Base-by-base conservation (phyloP, 2,797 vertebrate species). In the Sebastes kiyomatsui region DNA sequence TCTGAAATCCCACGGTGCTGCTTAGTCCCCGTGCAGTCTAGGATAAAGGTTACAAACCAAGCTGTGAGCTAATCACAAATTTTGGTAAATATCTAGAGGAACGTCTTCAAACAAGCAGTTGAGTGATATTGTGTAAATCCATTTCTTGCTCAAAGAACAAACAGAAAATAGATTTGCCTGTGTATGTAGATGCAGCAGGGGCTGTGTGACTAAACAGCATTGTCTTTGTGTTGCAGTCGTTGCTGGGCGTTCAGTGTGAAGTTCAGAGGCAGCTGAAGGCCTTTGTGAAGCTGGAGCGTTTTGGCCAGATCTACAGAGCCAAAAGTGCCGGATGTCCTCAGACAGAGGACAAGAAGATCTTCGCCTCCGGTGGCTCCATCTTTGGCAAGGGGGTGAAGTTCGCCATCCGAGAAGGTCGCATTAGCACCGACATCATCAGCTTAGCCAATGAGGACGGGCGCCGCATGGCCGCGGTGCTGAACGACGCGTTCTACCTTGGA, bases 321-420 rank as follows among this genome's bases (percentile, higher is more conserved):
- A 97, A 96, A 38, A 94, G 97, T 5, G 96, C 97, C 0, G 98
- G 98, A 27, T 99, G 99, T 86, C 96, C 81, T 4, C 96, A 96
- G 62, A 49, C 94, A 1, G 95, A 95, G 75, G 92, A 93, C 90
- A 95, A 91, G 59, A 96, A 93, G 75, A 93, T 94, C 75, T 99
- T 99, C 23, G 97, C 97, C 16, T 97, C 97, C 0, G 94, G 95
- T 0, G 96, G 96, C 68, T 99, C 98, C 3, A 95, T 99, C 92
- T 98, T 99, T 0, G 98, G 98, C 72, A 99, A 99, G 70, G 99
- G 99, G 0, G 98, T 99, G 74, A 99, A 99, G 84, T 97, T 99
- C 0, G 97, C 98, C 42, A 94, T 99, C 93, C 97, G 98, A 71
- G 97, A 97, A 0, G 96, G 98, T 4, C 96, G 96, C 0, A 96